Evolutionary conservation across 2,888 invertebrate genomes (phyloP), one percentile per base, ranked within the genome.

Genomic region (Allacma fusca): DNA sequence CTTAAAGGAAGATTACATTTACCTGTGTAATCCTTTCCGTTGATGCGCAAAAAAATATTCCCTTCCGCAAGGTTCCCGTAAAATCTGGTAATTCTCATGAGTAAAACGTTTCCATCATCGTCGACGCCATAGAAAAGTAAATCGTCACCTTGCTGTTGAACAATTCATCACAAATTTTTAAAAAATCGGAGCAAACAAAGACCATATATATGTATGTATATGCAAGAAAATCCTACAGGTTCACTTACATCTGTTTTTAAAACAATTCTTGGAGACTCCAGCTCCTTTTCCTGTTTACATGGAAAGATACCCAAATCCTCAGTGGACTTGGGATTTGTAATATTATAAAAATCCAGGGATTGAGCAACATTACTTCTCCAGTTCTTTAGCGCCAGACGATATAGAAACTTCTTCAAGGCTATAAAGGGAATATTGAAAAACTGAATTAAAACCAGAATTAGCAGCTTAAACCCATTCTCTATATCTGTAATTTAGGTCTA

Each of bases 81-180:
- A 34, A 79, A 70, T 79, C 90, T 88, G 12, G 88, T 88, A 68
- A 92, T 86, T 77, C 88, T 88, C 19, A 91, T 81, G 9, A 89
- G 86, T 0, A 92, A 26, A 0, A 88, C 87, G 69, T 90, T 88
- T 0, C 91, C 91, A 21, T 90, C 88, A 9, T 89, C 87, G 69
- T 91, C 89, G 0, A 88, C 86, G 0, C 90, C 90, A 65, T 89
- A 89, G 73, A 92, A 86, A 12, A 87, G 85, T 65, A 87, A 85
- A 13, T 86, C 85, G 78, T 89, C 88, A 28, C 86, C 85, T 64
- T 81, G 77, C 83, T 83, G n/a, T n/a, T n/a, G n/a, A n/a, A n/a
- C n/a, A n/a, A n/a, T n/a, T n/a, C n/a, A n/a, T n/a, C n/a, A 62
- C 0, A 57, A 50, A 43, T 24, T 21, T 57, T 40, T 21, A 34